Evolutionary conservation across 2,888 invertebrate species (phyloP).

Genomic region (Operophtera brumata): DNA sequence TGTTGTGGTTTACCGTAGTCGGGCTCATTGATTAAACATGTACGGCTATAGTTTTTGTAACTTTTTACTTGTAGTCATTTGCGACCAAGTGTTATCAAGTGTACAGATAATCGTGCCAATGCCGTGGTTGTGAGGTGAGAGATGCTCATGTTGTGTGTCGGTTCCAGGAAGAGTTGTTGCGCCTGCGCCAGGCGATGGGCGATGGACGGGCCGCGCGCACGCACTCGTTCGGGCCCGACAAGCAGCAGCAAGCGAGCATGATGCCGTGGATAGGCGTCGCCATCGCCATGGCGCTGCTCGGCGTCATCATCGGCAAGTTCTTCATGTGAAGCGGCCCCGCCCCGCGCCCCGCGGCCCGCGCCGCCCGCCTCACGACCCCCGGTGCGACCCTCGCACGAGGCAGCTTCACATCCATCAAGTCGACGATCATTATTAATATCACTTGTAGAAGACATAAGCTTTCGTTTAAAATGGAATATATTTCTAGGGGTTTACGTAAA

Average conservation of each 20-base stretch:
- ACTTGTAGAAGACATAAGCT: constrained; percentile 10
- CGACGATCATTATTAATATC: constrained; percentile 19
- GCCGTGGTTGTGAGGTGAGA: too few species aligned
- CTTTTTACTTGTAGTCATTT: too few species aligned
- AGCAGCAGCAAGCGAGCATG: constrained; percentile 79
- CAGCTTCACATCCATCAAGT: constrained; percentile 44
- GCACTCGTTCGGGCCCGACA: constrained; percentile 78
- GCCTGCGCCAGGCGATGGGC: constrained; percentile 75
- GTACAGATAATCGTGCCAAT: too few species aligned
- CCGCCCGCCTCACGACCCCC: constrained; percentile 54
- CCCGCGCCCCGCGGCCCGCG: constrained; percentile 49
- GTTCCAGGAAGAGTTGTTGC: constrained; percentile 83
- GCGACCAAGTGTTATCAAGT: too few species aligned
- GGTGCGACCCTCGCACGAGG: constrained; percentile 44
- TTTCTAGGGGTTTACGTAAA: constrained; percentile 4
- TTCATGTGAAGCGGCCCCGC: constrained; percentile 83
- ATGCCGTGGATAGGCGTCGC: constrained; percentile 85
- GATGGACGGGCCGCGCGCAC: constrained; percentile 63
- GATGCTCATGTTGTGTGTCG: neutral
- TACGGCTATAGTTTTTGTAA: too few species aligned
- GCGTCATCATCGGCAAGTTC: constrained; percentile 90
- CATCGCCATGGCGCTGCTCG: constrained; percentile 85
- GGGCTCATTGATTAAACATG: too few species aligned
- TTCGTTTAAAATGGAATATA: constrained; percentile 5
- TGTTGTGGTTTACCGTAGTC: too few species aligned